Evolutionary conservation across 1,140 invertebrate species (phyloP).

Genomic region (Aphelinus certus): DNA sequence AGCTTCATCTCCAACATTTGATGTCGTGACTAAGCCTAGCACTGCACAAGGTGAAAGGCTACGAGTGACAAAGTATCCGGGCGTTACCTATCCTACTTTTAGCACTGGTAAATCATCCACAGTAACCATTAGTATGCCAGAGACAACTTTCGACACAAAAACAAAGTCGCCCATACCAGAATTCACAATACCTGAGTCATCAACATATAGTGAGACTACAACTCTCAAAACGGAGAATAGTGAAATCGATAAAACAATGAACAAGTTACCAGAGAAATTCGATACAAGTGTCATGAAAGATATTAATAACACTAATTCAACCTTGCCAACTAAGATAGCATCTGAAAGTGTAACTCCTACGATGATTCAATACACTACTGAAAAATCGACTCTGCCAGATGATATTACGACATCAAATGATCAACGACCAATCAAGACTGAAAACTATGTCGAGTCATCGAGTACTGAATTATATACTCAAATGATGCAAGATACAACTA

Average conservation of each 20-base stretch:
- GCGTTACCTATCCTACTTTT: not conserved
- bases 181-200: too few relatives aligned
- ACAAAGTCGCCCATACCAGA: too few relatives aligned
- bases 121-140: not conserved
- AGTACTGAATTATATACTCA: too few relatives aligned
- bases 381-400: conserved; percentile 1
- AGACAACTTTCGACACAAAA: too few relatives aligned
- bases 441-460: too few relatives aligned
- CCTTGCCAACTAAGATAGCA: not conserved
- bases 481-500: too few relatives aligned
- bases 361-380: not conserved
- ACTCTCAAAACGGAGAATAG: too few relatives aligned
- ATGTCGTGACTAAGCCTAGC: not conserved
- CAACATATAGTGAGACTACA: too few relatives aligned
- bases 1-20: not conserved
- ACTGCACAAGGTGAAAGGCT: not conserved
- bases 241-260: too few relatives aligned
- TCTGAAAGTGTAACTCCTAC: conserved; percentile 1
- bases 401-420: conserved; percentile 1
- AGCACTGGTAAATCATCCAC: conserved; percentile 1
- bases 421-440: too few relatives aligned
- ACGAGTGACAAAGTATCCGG: conserved; percentile 1
- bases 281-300: not conserved
- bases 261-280: conserved; percentile 4
- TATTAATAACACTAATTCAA: not conserved